Evolutionary conservation across 2,113 vertebrate species (phyloP).

Genomic region (Urocitellus parryii): DNA sequence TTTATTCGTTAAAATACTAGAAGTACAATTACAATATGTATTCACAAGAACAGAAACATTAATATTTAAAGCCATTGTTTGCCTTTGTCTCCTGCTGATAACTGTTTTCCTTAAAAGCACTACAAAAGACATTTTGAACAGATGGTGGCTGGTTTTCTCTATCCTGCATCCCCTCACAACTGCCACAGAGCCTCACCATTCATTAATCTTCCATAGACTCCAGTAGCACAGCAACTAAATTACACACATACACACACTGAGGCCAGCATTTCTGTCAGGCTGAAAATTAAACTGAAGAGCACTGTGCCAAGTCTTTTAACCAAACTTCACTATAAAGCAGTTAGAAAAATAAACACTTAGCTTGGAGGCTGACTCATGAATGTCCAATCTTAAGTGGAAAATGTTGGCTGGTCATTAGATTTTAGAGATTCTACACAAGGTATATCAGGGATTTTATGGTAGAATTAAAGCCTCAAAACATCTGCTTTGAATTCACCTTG

Average conservation of each 20-base stretch:
- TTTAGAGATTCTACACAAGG: conserved; percentile 83
- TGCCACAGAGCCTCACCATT: conserved; percentile 95
- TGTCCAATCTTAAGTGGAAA: conserved; percentile 82
- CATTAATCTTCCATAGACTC: conserved; percentile 99
- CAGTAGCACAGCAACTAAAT: conserved; percentile 96
- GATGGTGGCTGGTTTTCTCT: conserved; percentile 96
- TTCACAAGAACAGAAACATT: conserved; percentile 84
- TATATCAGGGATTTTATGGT: conserved; percentile 76
- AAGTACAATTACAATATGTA: conserved; percentile 74
- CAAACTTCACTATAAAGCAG: conserved; percentile 92
- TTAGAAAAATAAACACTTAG: conserved; percentile 90
- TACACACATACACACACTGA: conserved; percentile 89
- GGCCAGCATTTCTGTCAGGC: conserved; percentile 95
- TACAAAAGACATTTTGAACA: conserved; percentile 96
- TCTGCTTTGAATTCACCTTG: conserved; percentile 88
- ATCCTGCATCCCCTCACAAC: conserved; percentile 95
- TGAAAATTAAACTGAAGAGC: conserved; percentile 93
- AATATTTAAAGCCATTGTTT: conserved; percentile 92
- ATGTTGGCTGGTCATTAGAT: conserved; percentile 89
- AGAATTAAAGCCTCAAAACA: conserved; percentile 87
- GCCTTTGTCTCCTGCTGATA: conserved; percentile 94
- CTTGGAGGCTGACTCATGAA: conserved; percentile 89
- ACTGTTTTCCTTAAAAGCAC: conserved; percentile 95
- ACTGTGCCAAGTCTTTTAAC: conserved; percentile 91
- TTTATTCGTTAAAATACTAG: conserved; percentile 41